Evolutionary conservation across 2,797 vertebrate species (phyloP).

Genomic region (Squalus acanthias): DNA sequence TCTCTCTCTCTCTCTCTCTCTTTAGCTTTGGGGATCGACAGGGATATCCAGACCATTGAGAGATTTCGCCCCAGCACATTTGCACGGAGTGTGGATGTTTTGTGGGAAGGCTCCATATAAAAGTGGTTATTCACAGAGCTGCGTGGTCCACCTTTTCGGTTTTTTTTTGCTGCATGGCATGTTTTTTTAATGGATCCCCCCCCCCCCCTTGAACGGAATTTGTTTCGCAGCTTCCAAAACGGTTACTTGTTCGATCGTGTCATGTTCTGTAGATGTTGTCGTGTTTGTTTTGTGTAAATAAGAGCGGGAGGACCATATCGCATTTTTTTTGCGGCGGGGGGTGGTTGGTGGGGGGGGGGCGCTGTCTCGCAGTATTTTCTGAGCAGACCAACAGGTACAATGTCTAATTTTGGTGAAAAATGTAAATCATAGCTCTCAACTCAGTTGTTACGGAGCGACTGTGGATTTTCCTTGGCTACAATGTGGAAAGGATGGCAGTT

Average conservation of each 20-base stretch:
- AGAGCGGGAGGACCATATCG: neutral
- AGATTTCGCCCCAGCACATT: neutral
- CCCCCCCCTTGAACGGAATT: neutral
- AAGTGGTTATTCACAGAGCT: neutral
- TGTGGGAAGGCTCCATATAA: neutral
- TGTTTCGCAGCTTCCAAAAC: conserved; percentile 19
- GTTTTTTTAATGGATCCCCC: neutral
- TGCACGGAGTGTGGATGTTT: neutral
- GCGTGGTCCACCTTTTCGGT: neutral
- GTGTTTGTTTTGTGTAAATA: neutral
- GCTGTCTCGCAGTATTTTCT: too few species aligned
- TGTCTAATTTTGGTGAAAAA: neutral
- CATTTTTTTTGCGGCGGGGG: neutral
- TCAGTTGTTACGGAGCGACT: neutral
- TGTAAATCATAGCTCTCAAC: neutral
- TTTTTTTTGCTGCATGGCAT: neutral
- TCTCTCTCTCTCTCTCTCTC: accelerated
- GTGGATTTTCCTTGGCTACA: neutral
- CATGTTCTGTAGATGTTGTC: neutral
- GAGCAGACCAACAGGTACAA: neutral
- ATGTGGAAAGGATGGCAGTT: neutral
- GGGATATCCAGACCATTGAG: neutral
- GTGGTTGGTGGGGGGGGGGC: too few species aligned
- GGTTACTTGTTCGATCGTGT: neutral
- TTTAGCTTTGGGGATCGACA: neutral